phyloP scores from a whole-genome alignment of 1,140 invertebrate genomes.

The Drosophila ogumai region DNA sequence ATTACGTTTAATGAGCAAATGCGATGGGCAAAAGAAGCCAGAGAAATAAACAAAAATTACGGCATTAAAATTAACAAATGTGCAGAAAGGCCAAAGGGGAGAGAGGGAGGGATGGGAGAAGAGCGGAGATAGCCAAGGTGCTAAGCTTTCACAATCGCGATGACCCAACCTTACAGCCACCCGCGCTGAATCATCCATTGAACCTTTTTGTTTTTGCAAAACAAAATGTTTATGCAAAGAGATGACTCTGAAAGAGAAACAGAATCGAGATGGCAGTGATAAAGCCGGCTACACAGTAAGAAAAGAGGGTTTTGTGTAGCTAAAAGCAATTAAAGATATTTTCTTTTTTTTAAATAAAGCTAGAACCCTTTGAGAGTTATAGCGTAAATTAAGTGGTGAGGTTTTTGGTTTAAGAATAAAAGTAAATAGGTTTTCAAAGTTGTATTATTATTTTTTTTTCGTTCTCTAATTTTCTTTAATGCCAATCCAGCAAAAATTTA shows the following conservation, averaged over 20 bases:
- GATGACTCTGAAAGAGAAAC: constrained; percentile 2
- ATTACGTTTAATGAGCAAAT: constrained; percentile 45
- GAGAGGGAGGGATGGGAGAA: not conserved
- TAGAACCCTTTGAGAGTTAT: not conserved
- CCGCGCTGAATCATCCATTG: constrained; percentile 4
- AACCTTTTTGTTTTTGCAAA: not conserved
- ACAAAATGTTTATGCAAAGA: constrained; percentile 8
- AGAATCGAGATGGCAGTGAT: constrained; percentile 1
- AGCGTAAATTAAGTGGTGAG: not conserved
- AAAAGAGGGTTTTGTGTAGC: not conserved
- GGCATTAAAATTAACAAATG: constrained; percentile 62
- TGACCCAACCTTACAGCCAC: constrained; percentile 14
- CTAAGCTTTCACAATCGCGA: constrained; percentile 46
- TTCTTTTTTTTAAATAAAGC: not conserved
- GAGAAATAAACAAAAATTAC: constrained; percentile 49
- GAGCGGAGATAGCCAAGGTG: constrained; percentile 12
- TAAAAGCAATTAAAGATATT: not conserved
- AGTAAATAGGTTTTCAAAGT: not conserved
- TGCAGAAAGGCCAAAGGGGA: constrained; percentile 2
- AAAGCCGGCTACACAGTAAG: not conserved
- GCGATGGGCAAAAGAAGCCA: constrained; percentile 2
- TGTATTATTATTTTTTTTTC: not conserved
- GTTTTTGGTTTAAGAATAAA: not conserved
- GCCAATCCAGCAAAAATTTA: no score
- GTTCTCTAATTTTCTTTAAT: no score